Percentiles rank a stretch among this genome's conserved stretches.
phyloP scores from a whole-genome alignment of 2,888 invertebrate genomes.

The Temnothorax unifasciatus region DNA sequence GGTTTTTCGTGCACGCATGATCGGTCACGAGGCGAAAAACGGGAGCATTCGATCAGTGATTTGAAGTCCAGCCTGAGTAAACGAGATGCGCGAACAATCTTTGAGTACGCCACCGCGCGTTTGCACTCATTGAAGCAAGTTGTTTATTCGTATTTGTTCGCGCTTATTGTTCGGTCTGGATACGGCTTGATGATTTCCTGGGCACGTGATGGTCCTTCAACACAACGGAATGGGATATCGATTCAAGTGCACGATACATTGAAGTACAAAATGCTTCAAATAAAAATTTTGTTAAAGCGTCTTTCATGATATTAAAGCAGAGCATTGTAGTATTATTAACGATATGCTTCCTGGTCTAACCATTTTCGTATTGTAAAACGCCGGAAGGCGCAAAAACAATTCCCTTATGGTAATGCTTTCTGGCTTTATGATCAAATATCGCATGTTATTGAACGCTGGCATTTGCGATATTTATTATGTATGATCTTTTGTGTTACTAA shows the following conservation, averaged over 20 bases:
- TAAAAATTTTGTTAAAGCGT: not conserved
- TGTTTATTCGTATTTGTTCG: slow-evolving; percentile 1
- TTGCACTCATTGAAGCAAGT: slow-evolving; percentile 1
- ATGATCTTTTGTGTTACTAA: not conserved
- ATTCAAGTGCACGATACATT: not conserved
- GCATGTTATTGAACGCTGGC: not conserved
- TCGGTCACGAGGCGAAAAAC: not conserved
- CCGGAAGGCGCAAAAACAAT: not conserved
- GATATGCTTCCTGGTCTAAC: not conserved
- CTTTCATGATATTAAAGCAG: not conserved
- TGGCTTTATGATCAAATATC: slow-evolving; percentile 3
- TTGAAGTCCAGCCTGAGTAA: not conserved
- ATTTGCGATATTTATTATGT: slow-evolving; percentile 19
- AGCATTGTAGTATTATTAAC: not conserved
- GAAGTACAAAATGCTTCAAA: not conserved
- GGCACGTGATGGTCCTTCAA: not conserved
- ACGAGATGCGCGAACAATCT: not conserved
- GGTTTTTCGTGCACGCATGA: not conserved
- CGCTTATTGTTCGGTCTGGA: not conserved
- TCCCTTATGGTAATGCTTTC: slow-evolving; percentile 13
- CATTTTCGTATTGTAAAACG: not conserved
- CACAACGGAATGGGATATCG: not conserved
- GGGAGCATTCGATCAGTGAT: slow-evolving; percentile 16
- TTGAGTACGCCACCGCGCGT: not conserved
- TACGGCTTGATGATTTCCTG: not conserved